Percentiles rank a stretch among this genome's conserved stretches.
These are phyloP conservation scores for Torymus auratus DNA, from an alignment of 2,888 invertebrate genomes.

Conservation along the genomic window DNA sequence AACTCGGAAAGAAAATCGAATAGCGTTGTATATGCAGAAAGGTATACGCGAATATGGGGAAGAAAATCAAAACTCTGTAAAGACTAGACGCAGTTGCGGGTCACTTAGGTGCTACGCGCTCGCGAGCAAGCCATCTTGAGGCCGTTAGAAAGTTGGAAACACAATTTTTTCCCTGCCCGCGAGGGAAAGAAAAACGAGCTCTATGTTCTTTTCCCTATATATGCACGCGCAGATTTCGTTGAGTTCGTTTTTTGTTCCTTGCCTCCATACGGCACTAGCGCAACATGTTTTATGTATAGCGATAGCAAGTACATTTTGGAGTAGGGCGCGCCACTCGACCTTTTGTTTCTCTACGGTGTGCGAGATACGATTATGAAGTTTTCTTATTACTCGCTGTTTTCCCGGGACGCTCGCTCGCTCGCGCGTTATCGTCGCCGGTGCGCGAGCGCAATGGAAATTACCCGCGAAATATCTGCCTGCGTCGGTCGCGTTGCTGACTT, in stretches of 20 bases:
- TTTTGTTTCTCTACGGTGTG: conserved; percentile 30
- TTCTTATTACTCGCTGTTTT: conserved; percentile 48
- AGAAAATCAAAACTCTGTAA: conserved; percentile 34
- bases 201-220: background rate
- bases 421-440: conserved; percentile 34
- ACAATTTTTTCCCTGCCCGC: conserved; percentile 14
- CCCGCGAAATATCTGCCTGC: conserved; percentile 27
- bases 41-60: background rate
- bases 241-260: conserved; percentile 17
- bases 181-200: background rate
- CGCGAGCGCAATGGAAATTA: conserved; percentile 34
- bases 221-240: background rate
- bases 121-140: conserved; percentile 21
- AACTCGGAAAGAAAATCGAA: no score
- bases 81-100: background rate
- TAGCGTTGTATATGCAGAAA: no score
- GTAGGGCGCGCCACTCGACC: background rate
- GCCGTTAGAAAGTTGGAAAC: conserved; percentile 36
- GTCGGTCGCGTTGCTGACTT: conserved; percentile 15
- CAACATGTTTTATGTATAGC: conserved; percentile 46
- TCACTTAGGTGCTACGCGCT: conserved; percentile 9
- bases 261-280: background rate
- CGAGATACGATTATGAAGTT: conserved; percentile 52
- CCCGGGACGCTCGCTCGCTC: conserved; percentile 16
- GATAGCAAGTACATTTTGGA: conserved; percentile 1